Base-by-base conservation (phyloP, 2,113 vertebrate species). In the Oryzias woworae region DNA sequence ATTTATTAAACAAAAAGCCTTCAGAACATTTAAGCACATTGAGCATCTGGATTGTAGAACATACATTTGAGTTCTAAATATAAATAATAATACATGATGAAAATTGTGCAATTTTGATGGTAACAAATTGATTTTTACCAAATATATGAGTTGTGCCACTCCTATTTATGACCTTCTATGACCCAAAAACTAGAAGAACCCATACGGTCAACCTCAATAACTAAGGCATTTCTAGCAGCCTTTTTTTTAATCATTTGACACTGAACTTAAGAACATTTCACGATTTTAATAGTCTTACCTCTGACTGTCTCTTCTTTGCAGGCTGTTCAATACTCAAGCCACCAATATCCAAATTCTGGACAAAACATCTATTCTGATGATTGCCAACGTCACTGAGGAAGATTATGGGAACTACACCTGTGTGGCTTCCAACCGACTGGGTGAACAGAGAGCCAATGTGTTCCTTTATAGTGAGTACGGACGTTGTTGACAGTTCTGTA, bases 341-440 rank as follows among this genome's bases (percentile, higher is more conserved):
- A 88, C 98, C 86, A 96, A 93, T 81, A 97, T 99, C 85, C 96
- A 96, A 78, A 96, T 93, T 80, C 91, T 90, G 0, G 97, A 96
- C 51, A 92, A 81, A 47, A 95, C 94, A 62, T 97, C 97, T 52
- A 85, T 93, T 78, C 94, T 99, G 82, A 90, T 92, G 74, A 95
- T 99, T 74, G 88, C 94, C 89, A 99, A 98, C 0, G 95, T 98
- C 77, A 98, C 96, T 17, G 96, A 99, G 67, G 97, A 99, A n/a
- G 96, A 98, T 76, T 99, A 98, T 2, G 97, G 97, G 57, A 99
- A 99, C 90, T 99, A 99, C 66, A 99, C 97, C 71, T 99, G 97
- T 0, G 96, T 98, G 92, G 97, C 97, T 85, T 85, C 96, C 81
- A 99, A 99, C 91, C 95, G 95, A 84, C 94, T 98, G 89, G 97